Evolutionary conservation across 2,797 vertebrate genomes (phyloP).

Genomic region (Peromyscus melanophrys): DNA sequence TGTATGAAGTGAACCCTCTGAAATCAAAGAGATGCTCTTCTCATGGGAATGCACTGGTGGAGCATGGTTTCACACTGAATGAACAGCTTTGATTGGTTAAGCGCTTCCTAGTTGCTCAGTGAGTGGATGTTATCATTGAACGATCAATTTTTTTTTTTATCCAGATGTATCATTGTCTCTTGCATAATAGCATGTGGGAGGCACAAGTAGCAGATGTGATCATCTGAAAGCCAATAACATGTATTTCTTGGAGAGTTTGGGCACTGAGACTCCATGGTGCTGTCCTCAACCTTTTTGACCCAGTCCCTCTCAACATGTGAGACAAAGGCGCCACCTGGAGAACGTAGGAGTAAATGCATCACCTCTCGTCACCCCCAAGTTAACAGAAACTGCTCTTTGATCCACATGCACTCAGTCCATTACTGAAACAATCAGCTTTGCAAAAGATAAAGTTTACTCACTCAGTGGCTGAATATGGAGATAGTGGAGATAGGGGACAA

Average conservation of each 20-base stretch:
- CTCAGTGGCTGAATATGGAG: no score
- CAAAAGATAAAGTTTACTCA: background rate
- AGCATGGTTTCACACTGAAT: background rate
- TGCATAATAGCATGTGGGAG: background rate
- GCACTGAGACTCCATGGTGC: background rate
- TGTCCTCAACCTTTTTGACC: background rate
- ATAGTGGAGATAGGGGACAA: no score
- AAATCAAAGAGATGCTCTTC: background rate
- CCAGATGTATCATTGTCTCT: background rate
- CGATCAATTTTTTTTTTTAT: background rate
- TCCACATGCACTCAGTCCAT: background rate
- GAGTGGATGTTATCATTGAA: background rate
- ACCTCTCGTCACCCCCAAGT: no score
- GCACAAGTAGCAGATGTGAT: background rate
- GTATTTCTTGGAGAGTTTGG: background rate
- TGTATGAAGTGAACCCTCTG: background rate
- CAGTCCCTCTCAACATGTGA: background rate
- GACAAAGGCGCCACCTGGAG: background rate
- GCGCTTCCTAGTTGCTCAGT: background rate
- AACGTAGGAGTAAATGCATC: no score
- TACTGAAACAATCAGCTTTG: background rate
- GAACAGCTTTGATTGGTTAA: background rate
- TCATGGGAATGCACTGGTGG: accelerated
- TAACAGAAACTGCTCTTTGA: background rate
- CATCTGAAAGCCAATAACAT: background rate